A percentile compares a stretch with the other conserved stretches of the same genome.
Evolutionary conservation across 2,113 vertebrate genomes (phyloP).

Genomic region (Bujurquina vittata): DNA sequence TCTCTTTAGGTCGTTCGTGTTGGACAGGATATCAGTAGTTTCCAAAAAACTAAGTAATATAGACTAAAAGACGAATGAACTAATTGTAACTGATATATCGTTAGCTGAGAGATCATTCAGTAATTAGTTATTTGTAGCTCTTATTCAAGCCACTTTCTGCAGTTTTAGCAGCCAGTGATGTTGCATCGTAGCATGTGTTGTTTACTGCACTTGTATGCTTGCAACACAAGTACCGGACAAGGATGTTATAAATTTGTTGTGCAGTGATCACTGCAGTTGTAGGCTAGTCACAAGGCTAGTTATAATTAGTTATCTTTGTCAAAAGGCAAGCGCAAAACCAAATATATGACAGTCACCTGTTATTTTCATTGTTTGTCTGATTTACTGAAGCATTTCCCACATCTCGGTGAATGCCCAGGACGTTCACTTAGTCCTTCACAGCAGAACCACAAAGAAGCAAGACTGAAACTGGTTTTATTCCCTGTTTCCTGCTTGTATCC

Average conservation of each 20-base stretch:
- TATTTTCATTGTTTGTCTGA: no score
- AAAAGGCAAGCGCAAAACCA: neutral
- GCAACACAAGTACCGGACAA: neutral
- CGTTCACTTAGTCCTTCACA: no score
- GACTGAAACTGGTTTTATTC: no score
- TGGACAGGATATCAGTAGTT: neutral
- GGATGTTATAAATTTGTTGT: neutral
- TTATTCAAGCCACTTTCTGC: neutral
- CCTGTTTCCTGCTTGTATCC: no score
- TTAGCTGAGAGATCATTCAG: neutral
- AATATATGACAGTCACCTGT: neutral
- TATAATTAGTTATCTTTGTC: neutral
- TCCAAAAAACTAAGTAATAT: neutral
- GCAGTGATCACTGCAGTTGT: neutral
- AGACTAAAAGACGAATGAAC: neutral
- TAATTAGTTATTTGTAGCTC: neutral
- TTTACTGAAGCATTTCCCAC: no score
- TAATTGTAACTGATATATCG: neutral
- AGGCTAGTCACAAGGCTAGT: neutral
- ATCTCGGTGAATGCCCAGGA: no score
- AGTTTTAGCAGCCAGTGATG: neutral
- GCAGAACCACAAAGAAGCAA: no score
- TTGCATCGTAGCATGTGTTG: neutral
- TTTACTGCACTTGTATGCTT: neutral
- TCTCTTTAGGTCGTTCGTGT: neutral